phyloP scores from a whole-genome alignment of 2,797 vertebrate species.

The Darevskia mixta region DNA sequence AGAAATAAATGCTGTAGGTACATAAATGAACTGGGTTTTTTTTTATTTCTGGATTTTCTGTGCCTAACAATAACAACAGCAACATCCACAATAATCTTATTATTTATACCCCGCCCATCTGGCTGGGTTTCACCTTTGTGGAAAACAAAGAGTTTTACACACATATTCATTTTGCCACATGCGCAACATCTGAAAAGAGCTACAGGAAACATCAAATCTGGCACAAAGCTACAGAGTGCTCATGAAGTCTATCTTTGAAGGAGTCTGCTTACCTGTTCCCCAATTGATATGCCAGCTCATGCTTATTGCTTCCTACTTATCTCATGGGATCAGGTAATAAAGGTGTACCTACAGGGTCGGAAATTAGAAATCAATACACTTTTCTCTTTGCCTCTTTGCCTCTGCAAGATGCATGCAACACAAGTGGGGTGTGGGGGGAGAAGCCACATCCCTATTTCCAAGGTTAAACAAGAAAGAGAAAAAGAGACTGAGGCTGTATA shows the following conservation, averaged over 20 bases:
- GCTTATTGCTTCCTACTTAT: constrained; percentile 46
- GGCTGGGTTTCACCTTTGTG: no score
- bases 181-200: background rate
- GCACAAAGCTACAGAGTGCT: background rate
- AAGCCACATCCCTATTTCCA: background rate
- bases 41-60: no score
- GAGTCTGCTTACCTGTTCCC: constrained; percentile 9
- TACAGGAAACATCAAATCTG: constrained; percentile 25
- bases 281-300: constrained; percentile 36
- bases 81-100: no score
- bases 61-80: no score
- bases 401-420: background rate
- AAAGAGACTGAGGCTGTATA: background rate
- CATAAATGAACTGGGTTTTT: no score
- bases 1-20: no score
- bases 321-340: constrained; percentile 36
- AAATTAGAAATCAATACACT: constrained; percentile 4
- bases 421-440: background rate
- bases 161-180: background rate
- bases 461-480: background rate
- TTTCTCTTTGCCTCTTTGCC: constrained; percentile 12
- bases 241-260: background rate
- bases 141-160: background rate
- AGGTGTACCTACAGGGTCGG: constrained; percentile 5
- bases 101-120: no score